Evolutionary conservation across 2,888 invertebrate genomes (phyloP).

Genomic region (Eilema depressum): DNA sequence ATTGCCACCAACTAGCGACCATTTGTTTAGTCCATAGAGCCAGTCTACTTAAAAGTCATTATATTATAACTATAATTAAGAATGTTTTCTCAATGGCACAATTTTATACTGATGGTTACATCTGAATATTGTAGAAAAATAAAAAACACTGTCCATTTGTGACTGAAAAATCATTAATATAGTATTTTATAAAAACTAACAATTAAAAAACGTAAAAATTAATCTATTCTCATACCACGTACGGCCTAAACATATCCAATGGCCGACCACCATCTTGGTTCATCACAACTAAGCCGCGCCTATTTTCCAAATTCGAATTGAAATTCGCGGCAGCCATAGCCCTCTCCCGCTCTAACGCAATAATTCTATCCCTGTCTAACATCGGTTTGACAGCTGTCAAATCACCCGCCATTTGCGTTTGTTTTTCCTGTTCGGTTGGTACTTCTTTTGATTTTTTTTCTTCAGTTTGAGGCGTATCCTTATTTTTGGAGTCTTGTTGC

Average conservation of each 20-base stretch:
- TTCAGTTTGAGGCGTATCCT: conserved; percentile 74
- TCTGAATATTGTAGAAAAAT: conserved; percentile 5
- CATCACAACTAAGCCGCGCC: conserved; percentile 79
- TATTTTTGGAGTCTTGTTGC: conserved; percentile 93
- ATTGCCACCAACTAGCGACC: too few species aligned
- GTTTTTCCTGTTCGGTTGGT: conserved; percentile 69
- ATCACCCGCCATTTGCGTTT: conserved; percentile 73
- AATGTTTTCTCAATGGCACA: not conserved
- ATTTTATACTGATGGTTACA: too few species aligned
- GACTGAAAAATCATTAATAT: conserved; percentile 5
- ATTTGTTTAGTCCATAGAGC: too few species aligned
- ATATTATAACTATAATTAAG: too few species aligned
- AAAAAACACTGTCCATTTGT: conserved; percentile 1
- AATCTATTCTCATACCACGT: conserved; percentile 82
- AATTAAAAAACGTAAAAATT: conserved; percentile 63
- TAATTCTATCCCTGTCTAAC: conserved; percentile 83
- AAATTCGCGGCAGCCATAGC: conserved; percentile 84
- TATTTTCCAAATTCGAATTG: conserved; percentile 84
- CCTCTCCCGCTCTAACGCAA: conserved; percentile 80
- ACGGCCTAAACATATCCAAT: conserved; percentile 85
- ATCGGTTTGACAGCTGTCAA: conserved; percentile 83
- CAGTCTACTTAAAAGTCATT: not conserved
- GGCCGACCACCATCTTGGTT: conserved; percentile 81
- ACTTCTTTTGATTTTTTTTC: conserved; percentile 76
- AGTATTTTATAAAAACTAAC: conserved; percentile 27